Percentiles rank a stretch among this genome's conserved stretches.
Evolutionary conservation across 2,888 invertebrate genomes (phyloP).

Genomic region (Idaea dimidiata): DNA sequence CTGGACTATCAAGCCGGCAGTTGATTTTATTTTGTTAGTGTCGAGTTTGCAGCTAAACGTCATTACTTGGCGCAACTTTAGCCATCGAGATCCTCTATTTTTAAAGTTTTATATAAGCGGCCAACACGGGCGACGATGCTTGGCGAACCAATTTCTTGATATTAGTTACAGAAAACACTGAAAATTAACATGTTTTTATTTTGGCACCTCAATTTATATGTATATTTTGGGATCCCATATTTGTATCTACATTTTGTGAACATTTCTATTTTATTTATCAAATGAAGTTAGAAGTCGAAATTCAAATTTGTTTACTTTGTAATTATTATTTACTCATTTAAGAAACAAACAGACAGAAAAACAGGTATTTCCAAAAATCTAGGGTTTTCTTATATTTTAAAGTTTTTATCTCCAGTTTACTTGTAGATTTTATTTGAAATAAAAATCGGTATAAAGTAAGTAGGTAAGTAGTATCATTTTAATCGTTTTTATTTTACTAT

Average conservation of each 20-base stretch:
- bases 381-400: too few species aligned
- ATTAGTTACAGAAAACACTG: neutral
- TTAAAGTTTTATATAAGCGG: constrained; percentile 64
- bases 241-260: neutral
- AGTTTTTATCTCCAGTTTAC: too few species aligned
- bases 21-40: constrained; percentile 53
- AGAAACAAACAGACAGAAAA: too few species aligned
- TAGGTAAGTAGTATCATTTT: too few species aligned
- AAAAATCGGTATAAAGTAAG: neutral
- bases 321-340: too few species aligned
- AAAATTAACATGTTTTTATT: neutral
- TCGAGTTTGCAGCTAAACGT: constrained; percentile 51
- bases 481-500: too few species aligned
- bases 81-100: constrained; percentile 62
- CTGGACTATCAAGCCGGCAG: constrained; percentile 40
- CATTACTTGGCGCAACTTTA: constrained; percentile 52
- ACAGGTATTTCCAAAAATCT: too few species aligned
- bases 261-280: neutral
- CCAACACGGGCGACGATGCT: constrained; percentile 40
- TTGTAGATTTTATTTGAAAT: neutral
- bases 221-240: neutral
- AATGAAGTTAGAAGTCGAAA: too few species aligned
- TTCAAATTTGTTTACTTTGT: too few species aligned
- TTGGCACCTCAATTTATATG: neutral
- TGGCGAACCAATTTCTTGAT: neutral